phyloP scores from a whole-genome alignment of 2,797 vertebrate species.

The Rousettus madagascariensis region DNA sequence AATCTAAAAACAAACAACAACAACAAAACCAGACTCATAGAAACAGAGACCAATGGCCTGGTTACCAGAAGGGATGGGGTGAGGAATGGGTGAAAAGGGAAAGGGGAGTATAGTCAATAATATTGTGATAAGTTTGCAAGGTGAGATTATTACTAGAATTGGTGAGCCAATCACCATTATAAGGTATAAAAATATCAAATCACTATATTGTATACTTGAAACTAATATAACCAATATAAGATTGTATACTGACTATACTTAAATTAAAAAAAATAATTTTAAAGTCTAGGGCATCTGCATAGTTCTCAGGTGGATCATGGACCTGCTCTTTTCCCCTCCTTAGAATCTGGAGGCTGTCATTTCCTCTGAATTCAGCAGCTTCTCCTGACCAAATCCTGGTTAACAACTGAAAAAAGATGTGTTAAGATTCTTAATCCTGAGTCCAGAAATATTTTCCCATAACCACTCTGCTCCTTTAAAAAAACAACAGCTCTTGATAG shows the following conservation, averaged over 20 bases:
- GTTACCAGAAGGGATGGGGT: not conserved
- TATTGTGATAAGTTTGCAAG: not conserved
- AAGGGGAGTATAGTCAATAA: not conserved
- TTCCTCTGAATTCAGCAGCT: not conserved
- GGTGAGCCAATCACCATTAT: not conserved
- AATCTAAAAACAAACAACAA: not conserved
- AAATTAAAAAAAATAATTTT: no score
- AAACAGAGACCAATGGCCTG: not conserved
- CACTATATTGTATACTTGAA: not conserved
- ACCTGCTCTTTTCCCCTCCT: not conserved
- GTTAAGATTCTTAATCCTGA: conserved; percentile 24
- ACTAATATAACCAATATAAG: not conserved
- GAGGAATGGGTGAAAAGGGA: not conserved
- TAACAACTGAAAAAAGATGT: not conserved
- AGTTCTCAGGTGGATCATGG: not conserved
- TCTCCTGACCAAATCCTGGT: not conserved
- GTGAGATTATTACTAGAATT: not conserved
- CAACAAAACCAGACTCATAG: not conserved
- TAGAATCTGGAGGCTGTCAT: not conserved
- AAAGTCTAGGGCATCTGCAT: not conserved
- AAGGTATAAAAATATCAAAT: not conserved
- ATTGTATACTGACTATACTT: not conserved
- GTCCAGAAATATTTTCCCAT: not conserved
- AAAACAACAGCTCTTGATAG: not conserved
- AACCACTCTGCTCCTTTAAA: conserved; percentile 34